Evolutionary conservation across 2,113 vertebrate genomes (phyloP).

Genomic region (Cinclus mexicanus): DNA sequence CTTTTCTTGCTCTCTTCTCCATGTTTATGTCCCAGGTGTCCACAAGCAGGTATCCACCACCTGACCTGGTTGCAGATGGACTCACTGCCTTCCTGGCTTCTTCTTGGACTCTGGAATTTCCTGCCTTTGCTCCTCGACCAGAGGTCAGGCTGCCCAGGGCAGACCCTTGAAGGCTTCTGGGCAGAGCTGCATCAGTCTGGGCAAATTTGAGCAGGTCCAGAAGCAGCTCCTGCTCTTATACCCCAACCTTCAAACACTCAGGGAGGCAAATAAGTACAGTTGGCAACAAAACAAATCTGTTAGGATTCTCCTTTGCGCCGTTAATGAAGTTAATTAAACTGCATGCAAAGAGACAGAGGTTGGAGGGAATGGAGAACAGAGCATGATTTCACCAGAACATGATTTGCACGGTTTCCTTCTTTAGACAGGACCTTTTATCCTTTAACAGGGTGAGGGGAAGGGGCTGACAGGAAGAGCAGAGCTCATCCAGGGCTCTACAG

Average conservation of each 20-base stretch:
- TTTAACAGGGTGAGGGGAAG: background rate
- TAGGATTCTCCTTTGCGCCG: constrained; percentile 24
- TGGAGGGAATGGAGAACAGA: constrained; percentile 16
- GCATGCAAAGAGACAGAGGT: constrained; percentile 5
- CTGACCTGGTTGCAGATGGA: background rate
- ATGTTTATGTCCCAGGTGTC: constrained; percentile 52
- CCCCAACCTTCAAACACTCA: background rate
- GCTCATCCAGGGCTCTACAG: accelerated
- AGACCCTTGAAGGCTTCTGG: background rate
- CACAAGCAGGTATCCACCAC: background rate
- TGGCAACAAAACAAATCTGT: constrained; percentile 30
- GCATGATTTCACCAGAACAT: background rate
- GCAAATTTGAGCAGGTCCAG: background rate
- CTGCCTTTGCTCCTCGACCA: accelerated
- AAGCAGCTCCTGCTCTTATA: background rate
- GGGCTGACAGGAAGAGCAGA: background rate
- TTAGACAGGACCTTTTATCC: constrained; percentile 12
- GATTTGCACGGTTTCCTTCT: constrained; percentile 3
- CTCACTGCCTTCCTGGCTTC: background rate
- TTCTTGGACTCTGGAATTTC: background rate
- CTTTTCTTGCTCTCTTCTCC: constrained; percentile 22
- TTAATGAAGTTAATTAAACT: constrained; percentile 63
- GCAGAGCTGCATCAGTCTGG: background rate
- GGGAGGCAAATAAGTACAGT: background rate
- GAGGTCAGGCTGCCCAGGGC: background rate